Conservation (phyloP, 2,113 vertebrate genomes). For the Trachemys scripta region DNA sequence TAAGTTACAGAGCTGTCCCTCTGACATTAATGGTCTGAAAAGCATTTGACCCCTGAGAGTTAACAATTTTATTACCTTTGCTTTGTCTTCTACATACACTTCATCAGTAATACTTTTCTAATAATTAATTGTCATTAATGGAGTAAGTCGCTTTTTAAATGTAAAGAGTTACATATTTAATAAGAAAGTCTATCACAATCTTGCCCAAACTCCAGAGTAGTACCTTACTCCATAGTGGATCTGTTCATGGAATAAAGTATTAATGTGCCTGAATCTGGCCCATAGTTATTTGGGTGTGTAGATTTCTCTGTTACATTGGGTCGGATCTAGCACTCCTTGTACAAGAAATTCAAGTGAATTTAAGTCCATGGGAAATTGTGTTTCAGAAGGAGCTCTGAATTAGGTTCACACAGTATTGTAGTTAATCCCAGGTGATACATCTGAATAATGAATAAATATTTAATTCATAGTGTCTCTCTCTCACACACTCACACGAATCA, state of each 20-base stretch:
- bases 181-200: neutral
- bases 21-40: neutral
- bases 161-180: neutral
- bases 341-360: conserved; percentile 23
- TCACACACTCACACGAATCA: neutral
- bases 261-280: neutral
- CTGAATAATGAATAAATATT: conserved; percentile 15
- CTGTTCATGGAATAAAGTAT: neutral
- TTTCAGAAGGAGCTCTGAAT: neutral
- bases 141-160: fast-evolving
- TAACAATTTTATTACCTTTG: neutral
- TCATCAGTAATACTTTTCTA: neutral
- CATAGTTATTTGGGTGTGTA: neutral
- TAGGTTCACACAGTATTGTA: conserved; percentile 3
- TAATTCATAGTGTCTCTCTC: neutral
- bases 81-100: neutral
- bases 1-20: neutral
- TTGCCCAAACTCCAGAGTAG: neutral
- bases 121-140: neutral
- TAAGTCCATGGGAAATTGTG: neutral
- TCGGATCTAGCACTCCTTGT: neutral
- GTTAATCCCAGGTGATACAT: conserved; percentile 45
- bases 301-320: neutral
- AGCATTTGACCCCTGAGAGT: neutral
- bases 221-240: neutral